phyloP scores from a whole-genome alignment of 2,797 vertebrate genomes.

The Thaleichthys pacificus region DNA sequence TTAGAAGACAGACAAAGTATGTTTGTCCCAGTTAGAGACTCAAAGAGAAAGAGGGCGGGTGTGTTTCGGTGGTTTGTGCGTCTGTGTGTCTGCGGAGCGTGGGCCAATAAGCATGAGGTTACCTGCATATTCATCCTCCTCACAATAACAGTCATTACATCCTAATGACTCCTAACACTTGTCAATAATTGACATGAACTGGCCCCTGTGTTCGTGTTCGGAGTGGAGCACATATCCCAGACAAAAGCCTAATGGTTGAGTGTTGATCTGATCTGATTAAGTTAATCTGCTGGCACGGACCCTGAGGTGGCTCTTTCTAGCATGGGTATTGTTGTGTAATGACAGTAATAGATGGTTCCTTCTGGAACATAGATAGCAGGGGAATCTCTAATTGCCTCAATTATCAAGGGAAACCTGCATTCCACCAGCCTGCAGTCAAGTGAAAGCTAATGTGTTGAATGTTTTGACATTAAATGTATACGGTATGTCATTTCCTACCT shows the following conservation, averaged over 20 bases:
- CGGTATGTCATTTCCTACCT: constrained; percentile 35
- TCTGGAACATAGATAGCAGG: constrained; percentile 51
- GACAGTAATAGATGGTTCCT: constrained; percentile 59
- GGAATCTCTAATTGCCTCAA: constrained; percentile 70
- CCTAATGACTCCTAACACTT: constrained; percentile 53
- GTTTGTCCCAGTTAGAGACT: neutral
- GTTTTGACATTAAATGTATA: constrained; percentile 38
- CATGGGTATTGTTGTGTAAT: constrained; percentile 53
- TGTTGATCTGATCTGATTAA: constrained; percentile 70
- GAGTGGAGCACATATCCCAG: constrained; percentile 43
- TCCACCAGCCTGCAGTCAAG: constrained; percentile 51
- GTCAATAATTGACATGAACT: constrained; percentile 65
- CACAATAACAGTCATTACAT: constrained; percentile 52
- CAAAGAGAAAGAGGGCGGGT: neutral
- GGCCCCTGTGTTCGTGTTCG: constrained; percentile 37
- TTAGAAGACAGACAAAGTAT: too few relatives aligned
- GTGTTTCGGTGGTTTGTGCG: neutral
- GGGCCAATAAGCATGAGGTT: constrained; percentile 47
- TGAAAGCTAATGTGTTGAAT: constrained; percentile 20
- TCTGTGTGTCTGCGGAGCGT: constrained; percentile 11
- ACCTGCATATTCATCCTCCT: constrained; percentile 46
- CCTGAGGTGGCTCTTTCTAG: constrained; percentile 54
- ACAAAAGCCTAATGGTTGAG: constrained; percentile 49
- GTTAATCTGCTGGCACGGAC: constrained; percentile 54
- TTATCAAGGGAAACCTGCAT: constrained; percentile 67